These are phyloP conservation scores for Myotis lucifugus DNA, from an alignment of 2,113 vertebrate genomes.

Conservation along the genomic window DNA sequence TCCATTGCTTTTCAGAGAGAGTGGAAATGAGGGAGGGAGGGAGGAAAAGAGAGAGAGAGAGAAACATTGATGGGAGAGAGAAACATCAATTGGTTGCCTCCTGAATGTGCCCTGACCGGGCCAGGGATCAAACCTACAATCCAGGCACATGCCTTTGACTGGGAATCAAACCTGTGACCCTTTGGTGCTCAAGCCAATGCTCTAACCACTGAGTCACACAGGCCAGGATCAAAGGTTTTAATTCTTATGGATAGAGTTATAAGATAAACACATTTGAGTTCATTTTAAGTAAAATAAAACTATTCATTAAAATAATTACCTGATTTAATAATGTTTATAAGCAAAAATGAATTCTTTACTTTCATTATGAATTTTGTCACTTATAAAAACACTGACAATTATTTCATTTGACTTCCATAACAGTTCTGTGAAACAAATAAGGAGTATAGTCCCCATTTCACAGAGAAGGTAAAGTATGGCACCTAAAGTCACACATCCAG, in stretches of 20 bases:
- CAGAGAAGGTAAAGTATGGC: neutral
- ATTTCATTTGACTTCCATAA: neutral
- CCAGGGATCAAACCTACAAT: too few relatives aligned
- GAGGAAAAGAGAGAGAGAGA: too few relatives aligned
- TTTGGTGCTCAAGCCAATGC: too few relatives aligned
- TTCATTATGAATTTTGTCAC: neutral
- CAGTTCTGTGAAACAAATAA: neutral
- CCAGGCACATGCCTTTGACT: too few relatives aligned
- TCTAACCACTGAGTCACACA: too few relatives aligned
- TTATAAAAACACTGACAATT: neutral
- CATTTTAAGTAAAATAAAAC: neutral
- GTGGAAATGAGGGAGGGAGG: too few relatives aligned
- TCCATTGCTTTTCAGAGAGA: too few relatives aligned
- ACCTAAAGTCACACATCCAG: neutral
- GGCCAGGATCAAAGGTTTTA: neutral
- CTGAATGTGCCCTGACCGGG: too few relatives aligned
- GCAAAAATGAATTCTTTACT: neutral
- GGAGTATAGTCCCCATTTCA: neutral
- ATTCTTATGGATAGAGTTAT: neutral
- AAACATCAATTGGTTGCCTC: too few relatives aligned
- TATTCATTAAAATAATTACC: neutral
- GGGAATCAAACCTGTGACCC: too few relatives aligned
- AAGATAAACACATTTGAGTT: neutral
- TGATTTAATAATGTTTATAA: neutral
- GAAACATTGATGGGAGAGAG: too few relatives aligned